Base-by-base conservation (phyloP, 2,888 invertebrate genomes). In the Erpobdella octoculata region DNA sequence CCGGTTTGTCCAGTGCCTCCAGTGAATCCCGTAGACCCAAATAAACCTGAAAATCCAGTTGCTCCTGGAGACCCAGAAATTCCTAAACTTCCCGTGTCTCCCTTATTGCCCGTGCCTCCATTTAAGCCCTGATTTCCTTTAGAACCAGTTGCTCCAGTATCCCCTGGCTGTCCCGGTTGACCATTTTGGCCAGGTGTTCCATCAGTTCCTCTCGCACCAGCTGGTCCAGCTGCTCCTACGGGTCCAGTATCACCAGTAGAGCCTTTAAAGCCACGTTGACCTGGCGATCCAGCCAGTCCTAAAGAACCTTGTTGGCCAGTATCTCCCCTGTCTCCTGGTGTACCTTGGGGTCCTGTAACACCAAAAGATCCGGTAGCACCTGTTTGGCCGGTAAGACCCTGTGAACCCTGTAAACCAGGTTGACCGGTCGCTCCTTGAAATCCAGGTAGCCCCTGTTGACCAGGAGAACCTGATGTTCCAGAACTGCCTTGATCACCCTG, bases 371-470 rank as follows among this genome's bases (percentile, higher is more conserved):
- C 62, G 8, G 62, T 31, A 21, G 33, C 28, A 62, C 62, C 62
- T 25, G 5, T 28, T 18, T 62, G 62, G 28, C 62, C 62, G 0
- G 67, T 28, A 25, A 62, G 71, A 25, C 75, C 75, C 31, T 58
- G 18, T 18, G 59, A 71, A 25, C 75, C 75, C 48, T 61, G 31
- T 5, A 21, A 33, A 9, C 74, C 74, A 33, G 67, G 38, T 12
- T 21, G 48, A 53, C 73, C 73, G 28, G 71, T 31, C 4, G 53
- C 28, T 25, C 75, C 74, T 38, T 59, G 58, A 1, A 86, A 73
- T 88, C 74, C 75, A 2, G 69, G 41, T 3, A 25, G 33, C 31
- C 75, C 75, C 41, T 35, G 36, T 31, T 8, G 36, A 31, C 76
- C 76, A 37, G 31, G 31, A 15, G 36, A 53, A 21, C 76, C 76